phyloP scores from a whole-genome alignment of 2,797 vertebrate species.

The Alfaro cultratus region DNA sequence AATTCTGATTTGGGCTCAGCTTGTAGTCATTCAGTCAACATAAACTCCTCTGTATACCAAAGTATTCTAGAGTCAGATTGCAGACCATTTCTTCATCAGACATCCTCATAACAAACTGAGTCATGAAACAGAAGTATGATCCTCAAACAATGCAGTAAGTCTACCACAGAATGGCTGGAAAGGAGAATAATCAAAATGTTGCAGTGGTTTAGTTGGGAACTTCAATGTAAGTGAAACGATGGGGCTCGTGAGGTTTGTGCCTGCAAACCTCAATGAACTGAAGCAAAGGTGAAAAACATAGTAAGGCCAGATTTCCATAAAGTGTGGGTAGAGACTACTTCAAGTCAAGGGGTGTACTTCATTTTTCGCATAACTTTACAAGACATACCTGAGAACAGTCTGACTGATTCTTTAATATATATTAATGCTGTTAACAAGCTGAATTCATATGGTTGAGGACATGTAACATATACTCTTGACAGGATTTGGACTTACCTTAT shows the following conservation, averaged over 20 bases:
- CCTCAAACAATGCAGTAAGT: background rate
- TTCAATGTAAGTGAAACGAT: too few relatives aligned
- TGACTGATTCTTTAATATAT: background rate
- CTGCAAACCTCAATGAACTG: background rate
- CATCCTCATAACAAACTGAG: background rate
- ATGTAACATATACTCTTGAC: background rate
- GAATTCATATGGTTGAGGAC: background rate
- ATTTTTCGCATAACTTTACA: background rate
- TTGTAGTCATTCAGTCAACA: background rate
- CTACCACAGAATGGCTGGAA: too few relatives aligned
- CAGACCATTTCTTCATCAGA: background rate
- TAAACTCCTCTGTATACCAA: background rate
- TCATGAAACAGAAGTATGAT: background rate
- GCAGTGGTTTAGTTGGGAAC: too few relatives aligned
- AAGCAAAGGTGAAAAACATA: background rate
- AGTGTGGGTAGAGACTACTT: background rate
- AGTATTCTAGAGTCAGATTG: background rate
- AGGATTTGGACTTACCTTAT: background rate
- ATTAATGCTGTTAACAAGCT: background rate
- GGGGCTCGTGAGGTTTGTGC: too few relatives aligned
- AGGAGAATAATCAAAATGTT: too few relatives aligned
- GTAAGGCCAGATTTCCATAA: background rate
- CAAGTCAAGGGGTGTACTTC: background rate
- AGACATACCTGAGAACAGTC: background rate
- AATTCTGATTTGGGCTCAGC: background rate